Base-by-base conservation (phyloP, 1,140 invertebrate genomes). In the Brachystomella parvula region DNA sequence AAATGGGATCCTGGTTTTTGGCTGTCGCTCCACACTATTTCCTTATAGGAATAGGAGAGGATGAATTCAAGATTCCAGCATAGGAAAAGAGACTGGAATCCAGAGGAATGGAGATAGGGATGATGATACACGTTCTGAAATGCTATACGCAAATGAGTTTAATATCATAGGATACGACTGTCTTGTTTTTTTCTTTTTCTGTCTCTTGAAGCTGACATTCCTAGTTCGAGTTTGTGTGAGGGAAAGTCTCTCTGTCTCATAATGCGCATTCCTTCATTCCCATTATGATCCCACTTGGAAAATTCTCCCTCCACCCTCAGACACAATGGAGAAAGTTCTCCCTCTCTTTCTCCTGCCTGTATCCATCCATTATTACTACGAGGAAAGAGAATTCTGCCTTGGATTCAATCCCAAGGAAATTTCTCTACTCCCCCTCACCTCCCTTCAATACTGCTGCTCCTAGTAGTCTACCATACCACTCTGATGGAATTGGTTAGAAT, bases 251-350 rank as follows among this genome's bases (percentile, higher is more conserved):
- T 29, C 29, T 61, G 59, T 63, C 61, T 49, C 61, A 63, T 49
- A 63, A 49, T 63, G 39, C 44, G 61, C 61, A 47, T 63, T 63
- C 61, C 61, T 63, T 21, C 26, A 63, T 49, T 47, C 44, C 49
- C 24, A 53, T 53, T 53, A 53, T 53, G 49, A 53, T 53, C 49
- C 49, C 49, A 53, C 49, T 53, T 53, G 49, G 49, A 53, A 53
- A 53, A 17, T 53, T 53, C 49, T 24, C 49, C n/a, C n/a, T 53
- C 49, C n/a, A n/a, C n/a, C 49, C 9, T 53, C 49, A 53, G 15
- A 19, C 49, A 53, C 49, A 53, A 53, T 53, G 49, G 49, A 53
- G 49, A 53, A 53, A 53, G 49, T 53, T 53, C 49, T n/a, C 49
- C 35, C 19, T 39, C 6, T 39, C 35, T 39, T 39, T 19, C 19